Conservation (phyloP, 2,113 vertebrate genomes). For the Gopherus evgoodei region DNA sequence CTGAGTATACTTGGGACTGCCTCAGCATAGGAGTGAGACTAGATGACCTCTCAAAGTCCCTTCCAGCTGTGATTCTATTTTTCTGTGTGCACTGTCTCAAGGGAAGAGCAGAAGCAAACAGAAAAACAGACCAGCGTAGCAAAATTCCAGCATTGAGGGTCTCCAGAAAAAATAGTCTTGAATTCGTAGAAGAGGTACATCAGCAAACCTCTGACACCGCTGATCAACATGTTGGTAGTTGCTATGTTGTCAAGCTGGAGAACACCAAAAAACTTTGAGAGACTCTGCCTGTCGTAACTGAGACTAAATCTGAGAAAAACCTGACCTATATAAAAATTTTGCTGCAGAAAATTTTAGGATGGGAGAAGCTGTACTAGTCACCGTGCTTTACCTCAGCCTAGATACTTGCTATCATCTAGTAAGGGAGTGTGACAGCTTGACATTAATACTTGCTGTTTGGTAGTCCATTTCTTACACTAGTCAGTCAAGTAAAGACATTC, state of each 20-base stretch:
- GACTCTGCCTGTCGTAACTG: not conserved
- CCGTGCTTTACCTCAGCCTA: constrained; percentile 37
- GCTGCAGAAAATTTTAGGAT: not conserved
- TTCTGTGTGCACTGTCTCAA: not conserved
- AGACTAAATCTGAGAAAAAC: not conserved
- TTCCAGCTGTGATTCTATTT: not conserved
- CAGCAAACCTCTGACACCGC: not conserved
- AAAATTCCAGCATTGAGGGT: not conserved
- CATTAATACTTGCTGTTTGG: constrained; percentile 44
- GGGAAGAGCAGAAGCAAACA: not conserved
- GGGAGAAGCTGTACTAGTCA: not conserved
- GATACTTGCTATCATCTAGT: constrained; percentile 44
- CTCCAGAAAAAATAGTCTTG: not conserved
- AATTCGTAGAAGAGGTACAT: not conserved
- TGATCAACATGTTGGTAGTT: not conserved
- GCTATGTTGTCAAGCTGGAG: not conserved
- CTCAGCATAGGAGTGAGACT: not conserved
- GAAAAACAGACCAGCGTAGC: not conserved
- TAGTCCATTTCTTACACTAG: not conserved
- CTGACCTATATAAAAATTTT: not conserved
- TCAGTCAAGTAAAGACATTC: constrained; percentile 39
- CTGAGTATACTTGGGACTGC: not conserved
- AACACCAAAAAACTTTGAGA: not conserved
- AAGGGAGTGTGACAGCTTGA: constrained; percentile 51
- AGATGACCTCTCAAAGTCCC: not conserved